A percentile compares a stretch with the other conserved stretches of the same genome.
phyloP scores from a whole-genome alignment of 2,797 vertebrate genomes.

The Enteromius unitaeniatus region DNA sequence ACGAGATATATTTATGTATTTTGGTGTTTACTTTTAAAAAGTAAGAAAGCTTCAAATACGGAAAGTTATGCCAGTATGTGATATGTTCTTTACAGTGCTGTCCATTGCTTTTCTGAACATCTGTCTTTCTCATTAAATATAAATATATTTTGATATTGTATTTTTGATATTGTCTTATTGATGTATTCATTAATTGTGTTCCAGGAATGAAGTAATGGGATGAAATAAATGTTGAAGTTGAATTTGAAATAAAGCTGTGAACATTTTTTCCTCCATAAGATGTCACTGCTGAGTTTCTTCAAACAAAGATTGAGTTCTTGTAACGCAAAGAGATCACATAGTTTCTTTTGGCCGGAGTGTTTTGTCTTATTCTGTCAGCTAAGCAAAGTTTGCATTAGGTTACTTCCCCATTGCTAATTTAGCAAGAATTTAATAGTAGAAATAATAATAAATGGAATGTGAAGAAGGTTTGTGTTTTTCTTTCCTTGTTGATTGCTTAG shows the following conservation, averaged over 20 bases:
- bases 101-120: background rate
- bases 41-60: background rate
- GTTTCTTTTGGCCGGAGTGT: background rate
- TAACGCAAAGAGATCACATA: background rate
- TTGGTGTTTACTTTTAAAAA: background rate
- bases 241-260: conserved; percentile 30
- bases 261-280: conserved; percentile 26
- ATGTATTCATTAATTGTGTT: background rate
- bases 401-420: background rate
- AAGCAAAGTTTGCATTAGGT: background rate
- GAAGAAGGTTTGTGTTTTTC: background rate
- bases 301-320: conserved; percentile 11
- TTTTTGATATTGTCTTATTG: conserved; percentile 28
- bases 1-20: background rate
- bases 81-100: background rate
- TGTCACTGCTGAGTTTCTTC: conserved; percentile 31
- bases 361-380: background rate
- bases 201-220: conserved; percentile 1
- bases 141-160: background rate
- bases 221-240: background rate
- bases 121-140: background rate
- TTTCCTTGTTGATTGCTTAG: background rate
- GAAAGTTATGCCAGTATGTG: background rate
- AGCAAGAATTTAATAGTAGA: background rate
- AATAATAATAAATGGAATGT: background rate